A percentile compares a stretch with the other conserved stretches of the same genome.
These are phyloP conservation scores for Neogale vison DNA, from an alignment of 2,113 vertebrate species.

Conservation along the genomic window DNA sequence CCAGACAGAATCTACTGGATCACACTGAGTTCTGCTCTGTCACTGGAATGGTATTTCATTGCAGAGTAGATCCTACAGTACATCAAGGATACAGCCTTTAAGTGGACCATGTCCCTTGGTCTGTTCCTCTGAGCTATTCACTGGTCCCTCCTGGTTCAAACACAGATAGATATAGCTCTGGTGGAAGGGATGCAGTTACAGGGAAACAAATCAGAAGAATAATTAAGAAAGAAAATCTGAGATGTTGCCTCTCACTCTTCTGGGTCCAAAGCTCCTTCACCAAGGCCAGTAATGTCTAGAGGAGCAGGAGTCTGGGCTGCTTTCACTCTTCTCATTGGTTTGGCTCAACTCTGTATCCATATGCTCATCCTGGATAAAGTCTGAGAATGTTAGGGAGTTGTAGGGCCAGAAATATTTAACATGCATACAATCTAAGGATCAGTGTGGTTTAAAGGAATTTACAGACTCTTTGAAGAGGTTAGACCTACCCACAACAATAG, in stretches of 20 bases:
- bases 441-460: not conserved
- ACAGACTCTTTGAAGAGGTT: too few species aligned
- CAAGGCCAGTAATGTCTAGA: not conserved
- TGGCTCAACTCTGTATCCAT: not conserved
- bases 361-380: not conserved
- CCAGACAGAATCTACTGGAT: not conserved
- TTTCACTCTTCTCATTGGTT: not conserved
- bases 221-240: not conserved
- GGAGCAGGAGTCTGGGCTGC: not conserved
- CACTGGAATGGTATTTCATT: not conserved
- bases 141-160: not conserved
- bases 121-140: not conserved
- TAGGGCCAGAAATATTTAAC: not conserved
- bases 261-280: not conserved
- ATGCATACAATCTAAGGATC: not conserved
- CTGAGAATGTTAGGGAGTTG: not conserved
- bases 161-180: not conserved
- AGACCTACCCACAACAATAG: not conserved
- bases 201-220: not conserved
- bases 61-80: not conserved
- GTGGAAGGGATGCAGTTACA: not conserved
- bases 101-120: not conserved
- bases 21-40: not conserved
- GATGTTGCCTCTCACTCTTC: not conserved
- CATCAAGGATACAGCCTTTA: not conserved